phyloP scores from a whole-genome alignment of 2,113 vertebrate genomes.

The Gopherus flavomarginatus region DNA sequence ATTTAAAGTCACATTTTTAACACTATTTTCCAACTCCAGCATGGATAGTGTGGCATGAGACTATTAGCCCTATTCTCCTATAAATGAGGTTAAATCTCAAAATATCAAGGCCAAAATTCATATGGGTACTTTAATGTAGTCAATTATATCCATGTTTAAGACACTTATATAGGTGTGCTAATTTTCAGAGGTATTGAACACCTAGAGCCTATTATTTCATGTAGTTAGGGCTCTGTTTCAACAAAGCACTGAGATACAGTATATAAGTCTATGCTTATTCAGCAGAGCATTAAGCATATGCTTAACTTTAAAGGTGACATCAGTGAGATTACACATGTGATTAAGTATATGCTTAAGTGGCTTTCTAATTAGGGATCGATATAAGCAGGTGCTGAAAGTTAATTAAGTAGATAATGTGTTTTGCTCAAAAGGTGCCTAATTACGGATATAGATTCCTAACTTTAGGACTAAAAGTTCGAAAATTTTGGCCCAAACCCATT shows the following conservation, averaged over 20 bases:
- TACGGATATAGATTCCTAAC: background rate
- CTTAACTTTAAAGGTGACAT: background rate
- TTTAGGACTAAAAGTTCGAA: slow-evolving; percentile 5
- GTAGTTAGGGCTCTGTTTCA: background rate
- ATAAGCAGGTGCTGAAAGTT: background rate
- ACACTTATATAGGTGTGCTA: background rate
- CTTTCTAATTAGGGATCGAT: background rate
- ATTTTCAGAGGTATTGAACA: background rate
- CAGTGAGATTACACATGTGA: background rate
- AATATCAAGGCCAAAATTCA: background rate
- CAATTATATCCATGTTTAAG: background rate
- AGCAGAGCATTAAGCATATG: background rate
- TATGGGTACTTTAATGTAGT: background rate
- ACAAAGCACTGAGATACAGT: background rate
- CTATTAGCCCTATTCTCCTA: background rate
- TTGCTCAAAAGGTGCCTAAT: background rate
- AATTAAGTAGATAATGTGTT: background rate
- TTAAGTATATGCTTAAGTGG: background rate
- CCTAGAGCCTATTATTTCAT: background rate
- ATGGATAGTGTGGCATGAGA: background rate
- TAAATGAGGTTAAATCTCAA: background rate
- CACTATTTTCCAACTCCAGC: background rate
- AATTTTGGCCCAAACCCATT: background rate
- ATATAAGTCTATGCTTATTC: background rate
- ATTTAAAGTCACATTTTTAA: background rate